Conservation (phyloP, 2,797 vertebrate species). For the Yasuhikotakia modesta region DNA sequence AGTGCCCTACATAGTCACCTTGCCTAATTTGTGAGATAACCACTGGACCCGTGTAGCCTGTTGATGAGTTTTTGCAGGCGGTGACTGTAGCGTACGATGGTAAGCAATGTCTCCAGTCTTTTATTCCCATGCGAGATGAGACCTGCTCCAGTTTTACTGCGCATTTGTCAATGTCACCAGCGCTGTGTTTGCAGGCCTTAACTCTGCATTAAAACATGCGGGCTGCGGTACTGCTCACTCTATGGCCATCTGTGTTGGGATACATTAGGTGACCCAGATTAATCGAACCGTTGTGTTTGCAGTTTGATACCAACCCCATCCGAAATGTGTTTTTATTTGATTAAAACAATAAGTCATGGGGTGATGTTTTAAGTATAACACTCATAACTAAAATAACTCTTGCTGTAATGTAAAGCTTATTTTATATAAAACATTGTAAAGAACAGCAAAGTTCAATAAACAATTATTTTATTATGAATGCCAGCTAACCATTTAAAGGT, state of each 20-base stretch:
- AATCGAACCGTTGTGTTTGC: neutral
- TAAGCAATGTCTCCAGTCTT: constrained; percentile 27
- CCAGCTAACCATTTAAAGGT: too few species aligned
- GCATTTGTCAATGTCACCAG: constrained; percentile 50
- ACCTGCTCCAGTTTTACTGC: constrained; percentile 42
- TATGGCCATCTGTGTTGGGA: constrained; percentile 7
- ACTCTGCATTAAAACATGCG: constrained; percentile 29
- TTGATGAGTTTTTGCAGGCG: neutral
- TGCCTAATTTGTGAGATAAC: constrained; percentile 2
- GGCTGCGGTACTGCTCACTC: neutral
- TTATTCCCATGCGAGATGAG: constrained; percentile 37
- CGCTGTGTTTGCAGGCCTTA: constrained; percentile 19
- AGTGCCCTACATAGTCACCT: constrained; percentile 24
- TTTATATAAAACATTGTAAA: too few species aligned
- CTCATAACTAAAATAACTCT: too few species aligned
- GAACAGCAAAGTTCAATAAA: too few species aligned
- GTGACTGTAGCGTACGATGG: neutral
- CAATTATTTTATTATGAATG: too few species aligned
- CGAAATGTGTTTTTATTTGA: neutral
- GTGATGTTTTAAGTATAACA: too few species aligned
- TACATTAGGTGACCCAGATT: constrained; percentile 1
- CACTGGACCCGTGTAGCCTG: neutral
- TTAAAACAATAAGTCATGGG: too few species aligned
- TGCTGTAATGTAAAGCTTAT: too few species aligned
- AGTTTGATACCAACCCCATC: neutral